These are phyloP conservation scores for Coregonus suidteri DNA, from an alignment of 2,797 vertebrate species.

Conservation along the genomic window DNA sequence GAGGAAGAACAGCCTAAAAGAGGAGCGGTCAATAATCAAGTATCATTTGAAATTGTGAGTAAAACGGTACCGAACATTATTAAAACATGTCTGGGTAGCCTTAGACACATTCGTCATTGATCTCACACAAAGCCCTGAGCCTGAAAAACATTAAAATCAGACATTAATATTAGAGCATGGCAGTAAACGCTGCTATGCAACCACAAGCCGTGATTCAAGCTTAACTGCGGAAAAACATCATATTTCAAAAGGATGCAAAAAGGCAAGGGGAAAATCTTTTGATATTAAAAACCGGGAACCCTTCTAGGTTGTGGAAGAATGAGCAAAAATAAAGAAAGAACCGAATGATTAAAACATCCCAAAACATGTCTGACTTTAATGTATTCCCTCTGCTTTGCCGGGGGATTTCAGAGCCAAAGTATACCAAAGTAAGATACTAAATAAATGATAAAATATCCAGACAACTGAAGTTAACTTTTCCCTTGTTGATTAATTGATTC, in stretches of 20 bases:
- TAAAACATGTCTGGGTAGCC: slow-evolving; percentile 4
- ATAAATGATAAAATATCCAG: slow-evolving; percentile 1
- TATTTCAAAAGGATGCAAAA: slow-evolving; percentile 20
- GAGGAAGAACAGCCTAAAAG: background rate
- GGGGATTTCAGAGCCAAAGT: background rate
- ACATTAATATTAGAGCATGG: no score
- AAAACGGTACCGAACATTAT: slow-evolving; percentile 17
- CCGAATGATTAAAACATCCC: slow-evolving; percentile 28
- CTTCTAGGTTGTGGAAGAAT: no score
- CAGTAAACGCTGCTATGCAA: background rate
- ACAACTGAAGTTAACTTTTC: background rate
- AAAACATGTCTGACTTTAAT: slow-evolving; percentile 20
- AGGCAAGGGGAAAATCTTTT: slow-evolving; percentile 14
- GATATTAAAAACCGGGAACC: slow-evolving; percentile 9
- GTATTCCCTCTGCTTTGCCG: slow-evolving; percentile 13
- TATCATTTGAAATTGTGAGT: slow-evolving; percentile 10
- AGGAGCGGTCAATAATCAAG: slow-evolving; percentile 22
- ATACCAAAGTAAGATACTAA: background rate
- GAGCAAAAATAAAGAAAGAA: background rate
- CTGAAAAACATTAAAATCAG: background rate
- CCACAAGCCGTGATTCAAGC: slow-evolving; percentile 19
- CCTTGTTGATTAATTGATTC: slow-evolving; percentile 20
- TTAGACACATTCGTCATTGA: no score
- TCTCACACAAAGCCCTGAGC: slow-evolving; percentile 23
- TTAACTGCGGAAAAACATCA: slow-evolving; percentile 17